Base-by-base conservation (phyloP, 2,888 invertebrate species). In the Heterodera filipjevi region DNA sequence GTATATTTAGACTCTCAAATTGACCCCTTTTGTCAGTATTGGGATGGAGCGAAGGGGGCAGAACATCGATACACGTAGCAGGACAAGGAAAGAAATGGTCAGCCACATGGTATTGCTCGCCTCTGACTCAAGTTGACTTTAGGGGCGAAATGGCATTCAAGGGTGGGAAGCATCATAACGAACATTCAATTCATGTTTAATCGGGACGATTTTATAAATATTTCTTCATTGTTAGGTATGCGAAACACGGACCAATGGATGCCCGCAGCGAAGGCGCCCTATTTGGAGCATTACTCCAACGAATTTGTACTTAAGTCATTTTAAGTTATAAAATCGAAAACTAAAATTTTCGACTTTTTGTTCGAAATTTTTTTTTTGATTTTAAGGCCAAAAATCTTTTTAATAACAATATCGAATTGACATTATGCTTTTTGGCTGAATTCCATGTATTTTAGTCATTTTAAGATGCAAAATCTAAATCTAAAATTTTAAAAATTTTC, bases 231-330 rank as follows among this genome's bases (percentile, higher is more conserved):
- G n/a, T n/a, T n/a, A 85, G 87, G 88, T 39, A 89, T 88, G 88
- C 82, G 86, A 0, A 87, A 88, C 77, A 88, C 87, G 0, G 85
- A 87, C 64, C 87, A 87, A 64, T 88, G 88, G 88, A 79, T 88
- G 35, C 83, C 85, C 3, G 77, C 77, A 19, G 85, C 86, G 46
- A 83, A 85, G 39, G 84, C 81, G 44, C 84, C 85, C 30, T 88
- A 88, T 75, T 79, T 88, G 66, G 84, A 85, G 16, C 86, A 86
- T 77, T 88, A 89, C 76, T 79, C 84, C 6, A 81, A 86, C 16
- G 86, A 85, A 2, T 88, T 82, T 73, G n/a, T n/a, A n/a, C n/a
- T n/a, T n/a, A n/a, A n/a, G n/a, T n/a, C n/a, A n/a, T n/a, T n/a
- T n/a, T n/a, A n/a, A n/a, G n/a, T n/a, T n/a, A n/a, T n/a, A n/a